Evolutionary conservation across 2,888 invertebrate genomes (phyloP), one percentile per base, ranked within the genome.

Genomic region (Conus canariensis): DNA sequence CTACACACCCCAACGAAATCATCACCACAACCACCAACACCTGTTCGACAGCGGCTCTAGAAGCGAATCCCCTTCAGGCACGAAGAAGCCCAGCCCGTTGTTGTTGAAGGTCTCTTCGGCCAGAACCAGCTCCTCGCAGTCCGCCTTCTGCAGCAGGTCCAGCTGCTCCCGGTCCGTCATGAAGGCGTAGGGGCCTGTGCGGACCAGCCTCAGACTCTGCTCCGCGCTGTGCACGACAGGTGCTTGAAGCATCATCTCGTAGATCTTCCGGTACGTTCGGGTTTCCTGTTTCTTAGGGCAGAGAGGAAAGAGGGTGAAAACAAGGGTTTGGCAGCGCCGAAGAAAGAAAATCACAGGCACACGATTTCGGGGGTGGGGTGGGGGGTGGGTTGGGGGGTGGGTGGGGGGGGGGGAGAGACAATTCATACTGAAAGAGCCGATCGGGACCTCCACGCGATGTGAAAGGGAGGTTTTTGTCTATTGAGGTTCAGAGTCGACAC

Each of bases 221-320:
- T 88, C 85, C 30, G 91, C 92, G 30, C 30, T 90, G 30, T 88
- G 91, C 12, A 93, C 90, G 1, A 67, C 82, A 0, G 93, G 93
- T 85, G 90, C 91, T n/a, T 89, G 56, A 0, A 85, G 88, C 92
- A 93, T 92, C 80, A 90, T 89, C 14, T 87, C 74, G 91, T 92
- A 92, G 12, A 93, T 91, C n/a, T 91, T 77, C 16, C 85, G 56
- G 88, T 93, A 93, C 56, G 92, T 85, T 14, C 30, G 16, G 3
- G 85, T 89, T 14, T 89, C 89, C 22, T 67, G 85, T 74, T 89
- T 89, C 89, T 89, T 30, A 30, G 30, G 77, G 64, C 12, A 14
- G 25, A 88, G 14, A 88, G 19, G 22, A 19, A 45, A 16, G 59
- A 30, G 30, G 30, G 30, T 30, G 30, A 30, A 30, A 30, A 30